Percentiles rank a stretch among this genome's conserved stretches.
phyloP scores from a whole-genome alignment of 2,888 invertebrate species.

The Saturnia pavonia region DNA sequence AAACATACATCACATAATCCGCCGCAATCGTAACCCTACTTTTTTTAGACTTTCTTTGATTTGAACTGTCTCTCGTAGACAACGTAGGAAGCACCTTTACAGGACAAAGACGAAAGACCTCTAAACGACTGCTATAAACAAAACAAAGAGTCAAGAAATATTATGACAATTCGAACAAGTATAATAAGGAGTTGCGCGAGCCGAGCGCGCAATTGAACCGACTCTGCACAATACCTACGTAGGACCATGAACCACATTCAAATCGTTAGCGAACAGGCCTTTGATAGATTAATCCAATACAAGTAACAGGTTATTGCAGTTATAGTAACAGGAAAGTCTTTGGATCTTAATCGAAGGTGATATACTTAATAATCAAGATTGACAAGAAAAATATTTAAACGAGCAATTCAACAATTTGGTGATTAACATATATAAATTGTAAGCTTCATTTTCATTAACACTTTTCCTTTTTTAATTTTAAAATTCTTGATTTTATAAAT shows the following conservation, averaged over 20 bases:
- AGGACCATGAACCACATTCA: conserved; percentile 60
- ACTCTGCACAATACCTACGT: conserved; percentile 44
- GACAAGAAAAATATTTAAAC: background rate
- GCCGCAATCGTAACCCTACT: too few species aligned
- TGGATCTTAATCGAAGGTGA: background rate
- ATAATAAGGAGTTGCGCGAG: conserved; percentile 44
- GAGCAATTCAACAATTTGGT: background rate
- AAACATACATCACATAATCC: too few species aligned
- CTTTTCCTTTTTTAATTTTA: background rate
- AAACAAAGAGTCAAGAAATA: conserved; percentile 36
- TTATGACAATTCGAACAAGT: conserved; percentile 33
- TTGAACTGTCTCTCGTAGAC: background rate
- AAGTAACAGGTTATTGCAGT: background rate
- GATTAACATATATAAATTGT: background rate
- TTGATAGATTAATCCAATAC: conserved; percentile 28
- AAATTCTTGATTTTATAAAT: background rate
- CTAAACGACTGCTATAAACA: conserved; percentile 27
- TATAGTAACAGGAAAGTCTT: background rate
- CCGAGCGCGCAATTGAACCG: conserved; percentile 40
- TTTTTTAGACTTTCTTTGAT: background rate
- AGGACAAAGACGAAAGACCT: background rate
- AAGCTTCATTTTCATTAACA: background rate
- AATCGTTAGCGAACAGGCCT: conserved; percentile 34
- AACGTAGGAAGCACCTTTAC: background rate
- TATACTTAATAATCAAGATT: background rate